phyloP scores from a whole-genome alignment of 2,113 vertebrate genomes.

The Bucco capensis region DNA sequence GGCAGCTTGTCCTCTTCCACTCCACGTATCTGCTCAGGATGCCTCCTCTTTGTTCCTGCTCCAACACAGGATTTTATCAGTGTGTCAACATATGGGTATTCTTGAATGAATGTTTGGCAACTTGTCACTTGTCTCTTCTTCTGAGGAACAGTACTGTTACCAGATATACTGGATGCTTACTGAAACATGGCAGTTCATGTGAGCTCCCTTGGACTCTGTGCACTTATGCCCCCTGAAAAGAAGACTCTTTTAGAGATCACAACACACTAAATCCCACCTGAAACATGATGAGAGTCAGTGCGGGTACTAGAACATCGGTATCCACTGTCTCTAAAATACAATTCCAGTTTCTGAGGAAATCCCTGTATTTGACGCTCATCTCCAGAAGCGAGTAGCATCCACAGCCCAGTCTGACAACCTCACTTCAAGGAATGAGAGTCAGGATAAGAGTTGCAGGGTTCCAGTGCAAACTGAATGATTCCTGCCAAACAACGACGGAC shows the following conservation, averaged over 20 bases:
- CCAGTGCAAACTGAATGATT: background rate
- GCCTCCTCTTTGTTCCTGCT: background rate
- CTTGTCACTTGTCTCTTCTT: background rate
- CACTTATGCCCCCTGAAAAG: background rate
- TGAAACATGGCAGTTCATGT: background rate
- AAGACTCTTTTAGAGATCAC: background rate
- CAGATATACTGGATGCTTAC: background rate
- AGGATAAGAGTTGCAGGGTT: background rate
- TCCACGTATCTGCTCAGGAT: background rate
- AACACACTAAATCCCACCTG: background rate
- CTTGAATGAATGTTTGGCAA: background rate
- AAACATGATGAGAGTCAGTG: background rate
- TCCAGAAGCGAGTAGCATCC: background rate
- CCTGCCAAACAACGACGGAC: background rate
- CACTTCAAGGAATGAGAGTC: background rate
- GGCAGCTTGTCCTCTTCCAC: background rate
- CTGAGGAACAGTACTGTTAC: background rate
- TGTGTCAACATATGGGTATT: background rate
- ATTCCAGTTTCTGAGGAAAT: background rate
- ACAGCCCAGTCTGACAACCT: background rate
- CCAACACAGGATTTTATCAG: background rate
- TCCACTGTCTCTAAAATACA: background rate
- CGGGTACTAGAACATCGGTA: background rate
- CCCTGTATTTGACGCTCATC: background rate
- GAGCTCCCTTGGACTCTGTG: background rate